Conservation (phyloP, 2,113 vertebrate genomes). For the Zingel zingel region DNA sequence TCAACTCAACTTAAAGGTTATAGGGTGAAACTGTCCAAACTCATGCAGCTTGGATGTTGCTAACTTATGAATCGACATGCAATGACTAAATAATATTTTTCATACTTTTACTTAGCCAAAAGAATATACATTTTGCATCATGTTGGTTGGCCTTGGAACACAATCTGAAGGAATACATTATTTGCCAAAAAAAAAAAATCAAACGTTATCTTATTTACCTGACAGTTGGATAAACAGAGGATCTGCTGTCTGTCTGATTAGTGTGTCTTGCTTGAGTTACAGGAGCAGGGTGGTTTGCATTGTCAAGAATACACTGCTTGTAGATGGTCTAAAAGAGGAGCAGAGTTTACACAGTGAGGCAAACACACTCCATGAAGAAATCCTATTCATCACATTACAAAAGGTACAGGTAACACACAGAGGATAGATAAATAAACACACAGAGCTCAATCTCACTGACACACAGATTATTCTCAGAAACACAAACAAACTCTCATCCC, state of each 20-base stretch:
- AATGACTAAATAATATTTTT: not conserved
- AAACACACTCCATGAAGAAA: not conserved
- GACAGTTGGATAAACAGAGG: slow-evolving; percentile 41
- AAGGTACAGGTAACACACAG: not conserved
- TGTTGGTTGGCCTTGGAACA: not conserved
- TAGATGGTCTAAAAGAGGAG: slow-evolving; percentile 90
- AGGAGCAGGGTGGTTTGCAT: slow-evolving; percentile 10
- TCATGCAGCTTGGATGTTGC: not conserved
- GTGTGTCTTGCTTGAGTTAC: not conserved
- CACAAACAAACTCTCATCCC: not conserved
- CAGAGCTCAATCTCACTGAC: not conserved
- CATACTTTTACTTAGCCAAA: not conserved
- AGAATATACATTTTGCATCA: not conserved
- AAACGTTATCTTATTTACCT: slow-evolving; percentile 63
- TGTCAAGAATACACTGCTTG: slow-evolving; percentile 88
- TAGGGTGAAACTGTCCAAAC: not conserved
- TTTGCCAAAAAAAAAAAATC: not conserved
- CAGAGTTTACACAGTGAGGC: slow-evolving; percentile 24
- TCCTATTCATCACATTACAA: slow-evolving; percentile 18
- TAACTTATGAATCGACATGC: not conserved
- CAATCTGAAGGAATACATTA: not conserved
- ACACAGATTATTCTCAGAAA: not conserved
- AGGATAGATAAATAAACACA: not conserved
- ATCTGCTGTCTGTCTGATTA: slow-evolving; percentile 38
- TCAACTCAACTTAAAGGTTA: not conserved